These are phyloP conservation scores for Choristoneura fumiferana DNA, from an alignment of 1,140 invertebrate species.

Conservation along the genomic window DNA sequence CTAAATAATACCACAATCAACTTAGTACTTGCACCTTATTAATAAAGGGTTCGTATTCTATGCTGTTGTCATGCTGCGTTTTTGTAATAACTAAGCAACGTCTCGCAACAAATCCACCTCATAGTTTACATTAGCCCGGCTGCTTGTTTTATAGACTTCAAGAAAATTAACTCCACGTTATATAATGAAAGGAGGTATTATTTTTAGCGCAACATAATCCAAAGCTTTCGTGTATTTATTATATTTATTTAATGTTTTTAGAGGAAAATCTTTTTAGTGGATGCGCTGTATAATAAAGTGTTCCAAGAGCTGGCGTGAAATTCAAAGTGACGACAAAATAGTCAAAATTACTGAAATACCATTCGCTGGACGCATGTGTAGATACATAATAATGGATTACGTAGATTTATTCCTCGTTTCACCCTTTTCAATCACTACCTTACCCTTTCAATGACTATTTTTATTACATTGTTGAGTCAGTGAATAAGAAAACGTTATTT, in stretches of 20 bases:
- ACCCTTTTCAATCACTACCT: background rate
- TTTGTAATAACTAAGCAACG: no score
- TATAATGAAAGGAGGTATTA: no score
- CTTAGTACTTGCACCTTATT: no score
- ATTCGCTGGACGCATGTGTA: no score
- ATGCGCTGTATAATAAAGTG: background rate
- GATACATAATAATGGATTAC: constrained; percentile 5
- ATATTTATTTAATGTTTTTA: constrained; percentile 13
- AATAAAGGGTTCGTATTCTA: no score
- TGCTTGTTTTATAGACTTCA: no score
- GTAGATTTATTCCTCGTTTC: constrained; percentile 4
- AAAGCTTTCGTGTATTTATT: constrained; percentile 13
- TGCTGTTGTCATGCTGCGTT: no score
- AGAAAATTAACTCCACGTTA: no score
- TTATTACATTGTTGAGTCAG: constrained; percentile 16
- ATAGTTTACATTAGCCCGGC: no score
- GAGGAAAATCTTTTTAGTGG: background rate
- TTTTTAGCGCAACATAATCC: background rate
- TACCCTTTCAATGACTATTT: constrained; percentile 6
- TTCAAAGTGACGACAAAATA: background rate
- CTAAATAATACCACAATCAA: no score
- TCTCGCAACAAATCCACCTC: no score
- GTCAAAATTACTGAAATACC: no score
- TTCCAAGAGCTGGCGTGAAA: background rate
- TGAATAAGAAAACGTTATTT: constrained; percentile 5